These are phyloP conservation scores for Schrankia costaestrigalis DNA, from an alignment of 2,888 invertebrate genomes.

Conservation along the genomic window DNA sequence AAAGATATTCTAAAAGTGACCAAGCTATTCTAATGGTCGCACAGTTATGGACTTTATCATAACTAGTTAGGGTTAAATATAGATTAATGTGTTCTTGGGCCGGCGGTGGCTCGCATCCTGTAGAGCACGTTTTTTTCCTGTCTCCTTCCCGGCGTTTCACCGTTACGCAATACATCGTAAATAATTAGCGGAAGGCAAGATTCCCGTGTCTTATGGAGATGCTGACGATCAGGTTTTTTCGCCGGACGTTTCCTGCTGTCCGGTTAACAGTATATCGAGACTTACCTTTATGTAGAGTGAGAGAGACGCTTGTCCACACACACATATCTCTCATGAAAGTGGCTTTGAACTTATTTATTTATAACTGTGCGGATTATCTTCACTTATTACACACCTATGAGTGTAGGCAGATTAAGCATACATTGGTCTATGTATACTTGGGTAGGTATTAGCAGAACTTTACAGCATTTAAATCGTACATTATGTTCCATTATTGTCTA, in stretches of 20 bases:
- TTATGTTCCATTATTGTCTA: no score
- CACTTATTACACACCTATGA: no score
- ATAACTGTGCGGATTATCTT: slow-evolving; percentile 5
- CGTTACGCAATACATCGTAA: slow-evolving; percentile 81
- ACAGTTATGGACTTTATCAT: slow-evolving; percentile 50
- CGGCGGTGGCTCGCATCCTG: slow-evolving; percentile 68
- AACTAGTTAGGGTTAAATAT: slow-evolving; percentile 46
- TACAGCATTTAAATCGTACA: no score
- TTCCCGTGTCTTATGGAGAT: slow-evolving; percentile 79
- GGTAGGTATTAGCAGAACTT: no score
- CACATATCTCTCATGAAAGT: slow-evolving; percentile 26
- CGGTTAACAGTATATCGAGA: slow-evolving; percentile 50
- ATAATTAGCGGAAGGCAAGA: slow-evolving; percentile 81
- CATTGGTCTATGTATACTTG: no score
- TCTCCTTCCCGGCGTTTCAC: slow-evolving; percentile 79
- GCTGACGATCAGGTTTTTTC: slow-evolving; percentile 70
- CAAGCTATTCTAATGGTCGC: slow-evolving; percentile 40
- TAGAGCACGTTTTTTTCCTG: slow-evolving; percentile 73
- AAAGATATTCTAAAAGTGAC: slow-evolving; percentile 76
- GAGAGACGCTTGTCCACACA: slow-evolving; percentile 29
- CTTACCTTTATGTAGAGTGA: slow-evolving; percentile 43
- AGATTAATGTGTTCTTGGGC: slow-evolving; percentile 38
- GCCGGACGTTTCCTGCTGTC: slow-evolving; percentile 63
- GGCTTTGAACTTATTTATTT: slow-evolving; percentile 23
- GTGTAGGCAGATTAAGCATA: no score